phyloP scores from a whole-genome alignment of 2,888 invertebrate genomes.

The Drymonia ruficornis region DNA sequence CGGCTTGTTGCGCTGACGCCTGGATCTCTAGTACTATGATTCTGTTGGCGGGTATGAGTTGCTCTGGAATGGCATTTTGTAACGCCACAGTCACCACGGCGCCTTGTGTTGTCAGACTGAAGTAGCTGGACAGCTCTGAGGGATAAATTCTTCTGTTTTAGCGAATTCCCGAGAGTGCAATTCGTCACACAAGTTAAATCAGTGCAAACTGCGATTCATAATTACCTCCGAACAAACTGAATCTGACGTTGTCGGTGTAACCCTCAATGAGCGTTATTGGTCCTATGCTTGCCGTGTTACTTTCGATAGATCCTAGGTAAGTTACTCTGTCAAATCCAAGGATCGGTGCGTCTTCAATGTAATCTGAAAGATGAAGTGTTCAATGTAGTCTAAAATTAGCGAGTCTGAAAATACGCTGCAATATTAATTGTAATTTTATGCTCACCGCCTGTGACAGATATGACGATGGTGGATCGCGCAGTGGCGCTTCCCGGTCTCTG shows the following conservation, averaged over 20 bases:
- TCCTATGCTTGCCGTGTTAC: slow-evolving; percentile 19
- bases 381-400: neutral
- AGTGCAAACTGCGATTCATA: neutral
- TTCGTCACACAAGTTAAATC: neutral
- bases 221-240: slow-evolving; percentile 41
- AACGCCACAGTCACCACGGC: slow-evolving; percentile 19
- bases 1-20: slow-evolving; percentile 37
- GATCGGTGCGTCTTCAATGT: slow-evolving; percentile 11
- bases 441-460: slow-evolving; percentile 21
- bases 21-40: slow-evolving; percentile 40
- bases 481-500: slow-evolving; percentile 18
- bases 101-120: slow-evolving; percentile 15
- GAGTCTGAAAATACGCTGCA: neutral
- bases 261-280: slow-evolving; percentile 38
- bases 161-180: neutral
- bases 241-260: slow-evolving; percentile 30
- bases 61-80: slow-evolving; percentile 35
- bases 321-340: slow-evolving; percentile 36
- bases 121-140: slow-evolving; percentile 26
- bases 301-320: slow-evolving; percentile 38
- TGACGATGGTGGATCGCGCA: slow-evolving; percentile 34
- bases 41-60: slow-evolving; percentile 36
- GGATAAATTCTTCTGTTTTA: neutral
- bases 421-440: neutral
- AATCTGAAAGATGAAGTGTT: slow-evolving; percentile 19